Base-by-base conservation (phyloP, 2,113 vertebrate species). In the Anarrhichthys ocellatus region DNA sequence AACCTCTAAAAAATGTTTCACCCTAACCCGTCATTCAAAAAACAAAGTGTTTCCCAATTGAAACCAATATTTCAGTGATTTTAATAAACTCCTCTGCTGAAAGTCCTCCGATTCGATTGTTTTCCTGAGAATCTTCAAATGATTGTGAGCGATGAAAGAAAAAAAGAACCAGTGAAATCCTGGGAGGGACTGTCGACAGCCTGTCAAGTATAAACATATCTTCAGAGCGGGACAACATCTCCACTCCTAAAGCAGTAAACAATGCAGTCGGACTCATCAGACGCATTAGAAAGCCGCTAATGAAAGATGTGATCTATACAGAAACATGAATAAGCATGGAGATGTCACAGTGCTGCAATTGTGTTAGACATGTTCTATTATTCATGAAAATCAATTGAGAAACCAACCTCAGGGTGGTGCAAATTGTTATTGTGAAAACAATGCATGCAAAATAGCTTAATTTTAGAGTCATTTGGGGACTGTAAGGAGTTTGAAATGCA, bases 151-250 rank as follows among this genome's bases (percentile, higher is more conserved):
- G 61, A 50, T 83, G 63, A 80, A 88, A 83, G 32, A 32, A 79
- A 88, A 83, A 4, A 32, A 29, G 73, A 88, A 63, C 76, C 34
- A 73, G 63, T 6, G 61, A 75, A 88, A 87, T 84, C 84, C 89
- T 80, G 63, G 61, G 84, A 83, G 90, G 83, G 63, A 62, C 71
- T 92, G 84, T 86, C 32, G 29, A 87, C 83, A 88, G 78, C 76
- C 71, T 91, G 86, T 90, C 91, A 86, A 74, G 82, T 91, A 84
- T 80, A 92, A 87, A 90, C 75, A 69, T 61, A 48, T 89, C 81
- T 82, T 84, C 82, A 82, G 77, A 83, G 72, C 7, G 71, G 81
- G 86, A 74, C 80, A 62, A 83, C 82, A 83, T 85, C 74, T 85
- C 69, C 65, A 14, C 68, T 86, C 73, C 74, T 82, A 58, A 83